These are phyloP conservation scores for Synanthedon vespiformis DNA, from an alignment of 2,888 invertebrate genomes.

Conservation along the genomic window DNA sequence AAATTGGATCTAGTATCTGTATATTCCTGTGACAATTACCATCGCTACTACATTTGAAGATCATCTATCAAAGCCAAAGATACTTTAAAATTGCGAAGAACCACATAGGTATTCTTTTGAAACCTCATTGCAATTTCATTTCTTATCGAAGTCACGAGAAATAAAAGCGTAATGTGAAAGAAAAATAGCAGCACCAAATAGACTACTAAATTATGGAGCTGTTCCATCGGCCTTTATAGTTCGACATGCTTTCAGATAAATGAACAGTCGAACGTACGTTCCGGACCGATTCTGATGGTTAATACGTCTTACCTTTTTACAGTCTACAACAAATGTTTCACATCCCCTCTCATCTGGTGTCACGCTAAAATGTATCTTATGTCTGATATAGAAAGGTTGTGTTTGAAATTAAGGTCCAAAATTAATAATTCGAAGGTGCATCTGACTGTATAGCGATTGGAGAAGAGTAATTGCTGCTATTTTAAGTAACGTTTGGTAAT, in stretches of 20 bases:
- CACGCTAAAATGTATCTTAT: too few relatives aligned
- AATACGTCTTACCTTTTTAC: slow-evolving; percentile 17
- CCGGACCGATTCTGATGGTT: slow-evolving; percentile 22
- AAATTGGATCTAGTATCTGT: too few relatives aligned
- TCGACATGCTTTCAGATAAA: slow-evolving; percentile 53
- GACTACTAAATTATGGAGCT: slow-evolving; percentile 41
- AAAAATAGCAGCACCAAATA: slow-evolving; percentile 25
- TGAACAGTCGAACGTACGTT: slow-evolving; percentile 32
- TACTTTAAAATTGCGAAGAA: too few relatives aligned
- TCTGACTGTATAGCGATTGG: neutral
- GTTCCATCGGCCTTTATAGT: slow-evolving; percentile 10
- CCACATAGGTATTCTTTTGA: too few relatives aligned
- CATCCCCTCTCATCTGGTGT: too few relatives aligned
- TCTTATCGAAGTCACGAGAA: neutral
- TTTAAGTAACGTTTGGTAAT: neutral
- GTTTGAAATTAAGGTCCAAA: too few relatives aligned
- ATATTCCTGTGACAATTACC: too few relatives aligned
- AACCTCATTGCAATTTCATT: neutral
- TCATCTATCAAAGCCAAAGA: too few relatives aligned
- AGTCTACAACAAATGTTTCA: neutral
- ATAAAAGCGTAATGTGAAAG: slow-evolving; percentile 7
- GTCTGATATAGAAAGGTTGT: too few relatives aligned
- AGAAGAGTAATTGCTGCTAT: slow-evolving; percentile 43
- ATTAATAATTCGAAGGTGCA: too few relatives aligned
- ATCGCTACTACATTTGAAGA: too few relatives aligned